Evolutionary conservation across 2,888 invertebrate genomes (phyloP).

Genomic region (Trachelus troglodyta): DNA sequence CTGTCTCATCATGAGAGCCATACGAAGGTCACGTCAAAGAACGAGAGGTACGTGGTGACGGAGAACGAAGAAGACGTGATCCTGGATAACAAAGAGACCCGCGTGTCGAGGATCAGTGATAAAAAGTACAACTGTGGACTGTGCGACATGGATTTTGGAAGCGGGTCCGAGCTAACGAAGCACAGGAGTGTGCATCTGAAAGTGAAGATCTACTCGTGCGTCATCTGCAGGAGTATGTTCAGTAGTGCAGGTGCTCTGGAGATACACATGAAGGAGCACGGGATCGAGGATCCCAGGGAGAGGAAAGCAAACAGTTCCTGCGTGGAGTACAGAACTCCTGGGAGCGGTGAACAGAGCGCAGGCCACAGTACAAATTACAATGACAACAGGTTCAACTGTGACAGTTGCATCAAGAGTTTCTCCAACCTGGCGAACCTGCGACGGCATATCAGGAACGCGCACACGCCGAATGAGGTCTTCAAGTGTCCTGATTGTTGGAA

Average conservation of each 20-base stretch:
- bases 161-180: slow-evolving; percentile 73
- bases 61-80: slow-evolving; percentile 1
- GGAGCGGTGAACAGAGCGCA: slow-evolving; percentile 22
- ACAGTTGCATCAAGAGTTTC: slow-evolving; percentile 72
- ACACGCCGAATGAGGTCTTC: slow-evolving; percentile 60
- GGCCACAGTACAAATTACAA: slow-evolving; percentile 28
- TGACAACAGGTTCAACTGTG: slow-evolving; percentile 64
- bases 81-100: slow-evolving; percentile 31
- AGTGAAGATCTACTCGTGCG: slow-evolving; percentile 75
- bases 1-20: slow-evolving; percentile 64
- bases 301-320: slow-evolving; percentile 45
- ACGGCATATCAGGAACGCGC: slow-evolving; percentile 53
- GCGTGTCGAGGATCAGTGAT: background rate
- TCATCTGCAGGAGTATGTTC: slow-evolving; percentile 71
- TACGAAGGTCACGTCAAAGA: slow-evolving; percentile 16
- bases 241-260: slow-evolving; percentile 70
- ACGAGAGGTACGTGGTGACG: background rate
- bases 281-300: slow-evolving; percentile 46
- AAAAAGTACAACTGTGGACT: slow-evolving; percentile 70
- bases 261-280: slow-evolving; percentile 61
- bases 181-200: slow-evolving; percentile 76
- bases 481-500: slow-evolving; percentile 74
- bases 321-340: slow-evolving; percentile 37
- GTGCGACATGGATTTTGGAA: slow-evolving; percentile 73
- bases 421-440: slow-evolving; percentile 58